Conservation (phyloP, 1,140 invertebrate genomes). For the Luehdorfia chinensis region DNA sequence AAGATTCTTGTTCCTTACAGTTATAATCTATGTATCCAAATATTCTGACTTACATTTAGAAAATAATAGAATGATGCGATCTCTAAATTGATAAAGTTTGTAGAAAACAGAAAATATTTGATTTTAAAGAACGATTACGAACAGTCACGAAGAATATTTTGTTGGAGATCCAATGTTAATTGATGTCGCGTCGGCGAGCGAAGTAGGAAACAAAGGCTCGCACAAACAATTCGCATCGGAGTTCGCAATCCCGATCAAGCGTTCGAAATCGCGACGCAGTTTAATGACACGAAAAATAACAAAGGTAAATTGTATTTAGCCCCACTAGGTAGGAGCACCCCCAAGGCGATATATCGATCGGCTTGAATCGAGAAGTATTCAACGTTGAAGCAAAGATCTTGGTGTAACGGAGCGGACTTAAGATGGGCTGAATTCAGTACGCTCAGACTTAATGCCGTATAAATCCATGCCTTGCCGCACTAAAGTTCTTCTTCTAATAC, state of each 20-base stretch:
- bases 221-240: slow-evolving; percentile 75
- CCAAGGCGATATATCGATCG: slow-evolving; percentile 65
- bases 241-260: slow-evolving; percentile 73
- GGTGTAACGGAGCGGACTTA: slow-evolving; percentile 61
- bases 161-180: slow-evolving; percentile 66
- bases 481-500: slow-evolving; percentile 47
- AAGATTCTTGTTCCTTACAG: too few species aligned
- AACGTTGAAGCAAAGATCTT: slow-evolving; percentile 49
- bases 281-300: slow-evolving; percentile 78
- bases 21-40: too few species aligned
- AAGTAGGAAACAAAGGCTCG: slow-evolving; percentile 73
- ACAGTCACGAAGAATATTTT: slow-evolving; percentile 69
- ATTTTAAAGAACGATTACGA: too few species aligned
- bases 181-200: slow-evolving; percentile 68
- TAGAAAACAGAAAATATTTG: too few species aligned
- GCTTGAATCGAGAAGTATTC: slow-evolving; percentile 43
- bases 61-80: too few species aligned
- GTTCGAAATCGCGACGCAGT: slow-evolving; percentile 74
- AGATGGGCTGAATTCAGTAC: slow-evolving; percentile 49
- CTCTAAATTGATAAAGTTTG: too few species aligned
- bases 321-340: slow-evolving; percentile 62
- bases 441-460: slow-evolving; percentile 39
- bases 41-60: too few species aligned
- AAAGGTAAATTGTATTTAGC: slow-evolving; percentile 77
- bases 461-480: slow-evolving; percentile 33